Conservation (phyloP, 2,797 vertebrate genomes). For the Pachyuromys duprasi region DNA sequence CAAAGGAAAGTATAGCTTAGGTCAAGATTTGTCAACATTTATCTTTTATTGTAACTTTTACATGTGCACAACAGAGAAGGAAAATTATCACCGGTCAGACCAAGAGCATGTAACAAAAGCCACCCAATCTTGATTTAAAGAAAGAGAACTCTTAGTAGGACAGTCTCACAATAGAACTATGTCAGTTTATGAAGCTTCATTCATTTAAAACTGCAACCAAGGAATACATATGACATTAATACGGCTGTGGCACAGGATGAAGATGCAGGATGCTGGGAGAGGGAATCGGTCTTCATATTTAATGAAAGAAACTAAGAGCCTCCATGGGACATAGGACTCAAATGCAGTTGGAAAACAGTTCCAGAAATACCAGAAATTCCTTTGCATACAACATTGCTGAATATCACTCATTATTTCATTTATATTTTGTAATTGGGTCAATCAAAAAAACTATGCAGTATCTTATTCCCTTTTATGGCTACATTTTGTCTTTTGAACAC, state of each 20-base stretch:
- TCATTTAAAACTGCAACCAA: background rate
- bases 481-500: background rate
- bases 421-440: background rate
- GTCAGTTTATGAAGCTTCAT: background rate
- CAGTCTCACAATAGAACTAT: background rate
- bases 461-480: background rate
- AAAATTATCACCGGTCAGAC: background rate
- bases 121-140: background rate
- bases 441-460: background rate
- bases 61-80: background rate
- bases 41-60: background rate
- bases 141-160: background rate
- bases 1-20: background rate
- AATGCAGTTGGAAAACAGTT: background rate
- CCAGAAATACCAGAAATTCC: background rate
- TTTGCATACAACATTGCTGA: background rate
- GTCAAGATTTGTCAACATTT: background rate
- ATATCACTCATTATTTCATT: background rate
- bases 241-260: background rate
- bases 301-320: background rate
- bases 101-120: background rate
- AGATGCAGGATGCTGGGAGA: background rate
- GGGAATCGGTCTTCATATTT: background rate
- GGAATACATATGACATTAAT: background rate
- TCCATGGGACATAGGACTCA: background rate